These are phyloP conservation scores for Ceryle rudis DNA, from an alignment of 2,797 vertebrate genomes.

Conservation along the genomic window DNA sequence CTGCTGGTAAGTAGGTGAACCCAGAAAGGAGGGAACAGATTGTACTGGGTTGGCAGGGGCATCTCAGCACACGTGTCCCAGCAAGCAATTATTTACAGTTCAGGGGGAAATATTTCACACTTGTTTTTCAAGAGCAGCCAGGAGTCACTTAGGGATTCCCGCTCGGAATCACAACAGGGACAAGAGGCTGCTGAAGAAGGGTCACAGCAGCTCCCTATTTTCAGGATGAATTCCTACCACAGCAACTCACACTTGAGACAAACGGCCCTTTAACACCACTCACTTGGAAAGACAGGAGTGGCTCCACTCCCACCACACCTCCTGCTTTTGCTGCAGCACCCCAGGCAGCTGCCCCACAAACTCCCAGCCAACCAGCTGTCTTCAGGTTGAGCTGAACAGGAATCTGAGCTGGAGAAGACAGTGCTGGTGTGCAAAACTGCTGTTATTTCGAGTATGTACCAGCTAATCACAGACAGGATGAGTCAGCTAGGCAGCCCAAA, in stretches of 20 bases:
- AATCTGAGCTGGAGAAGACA: not conserved
- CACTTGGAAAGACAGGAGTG: not conserved
- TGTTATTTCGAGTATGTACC: not conserved
- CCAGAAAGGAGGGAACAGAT: not conserved
- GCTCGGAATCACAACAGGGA: not conserved
- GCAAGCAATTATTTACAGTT: not conserved
- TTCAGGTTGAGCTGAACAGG: not conserved
- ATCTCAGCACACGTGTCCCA: not conserved
- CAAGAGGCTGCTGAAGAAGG: not conserved
- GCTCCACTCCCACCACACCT: not conserved
- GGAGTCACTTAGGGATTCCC: not conserved
- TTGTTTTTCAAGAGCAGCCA: not conserved
- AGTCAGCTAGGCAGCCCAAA: not conserved
- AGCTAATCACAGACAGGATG: not conserved
- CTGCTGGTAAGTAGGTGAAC: not conserved
- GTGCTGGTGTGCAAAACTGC: not conserved
- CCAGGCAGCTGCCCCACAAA: not conserved
- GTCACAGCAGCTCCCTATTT: not conserved
- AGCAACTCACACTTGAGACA: not conserved
- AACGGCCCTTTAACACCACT: rapidly evolving
- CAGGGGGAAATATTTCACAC: not conserved
- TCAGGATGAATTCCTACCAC: not conserved
- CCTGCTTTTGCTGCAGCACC: not conserved
- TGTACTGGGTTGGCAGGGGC: not conserved
- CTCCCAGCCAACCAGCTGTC: not conserved